Percentiles rank a stretch among this genome's conserved stretches.
phyloP scores from a whole-genome alignment of 1,140 invertebrate species.

The Cherax quadricarinatus region DNA sequence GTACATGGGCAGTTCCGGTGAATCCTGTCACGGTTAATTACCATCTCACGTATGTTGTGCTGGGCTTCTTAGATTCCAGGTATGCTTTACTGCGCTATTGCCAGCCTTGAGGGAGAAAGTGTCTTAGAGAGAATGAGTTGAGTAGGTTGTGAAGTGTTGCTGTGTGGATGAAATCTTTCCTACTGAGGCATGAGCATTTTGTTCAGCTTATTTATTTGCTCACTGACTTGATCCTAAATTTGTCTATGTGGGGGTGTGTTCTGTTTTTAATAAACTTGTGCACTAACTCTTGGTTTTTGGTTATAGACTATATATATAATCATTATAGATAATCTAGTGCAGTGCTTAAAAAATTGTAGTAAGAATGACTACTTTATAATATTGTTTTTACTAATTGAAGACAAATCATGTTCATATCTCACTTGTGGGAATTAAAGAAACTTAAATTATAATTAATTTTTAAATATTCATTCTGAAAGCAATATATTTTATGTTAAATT shows the following conservation, averaged over 20 bases:
- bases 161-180: neutral
- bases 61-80: conserved; percentile 46
- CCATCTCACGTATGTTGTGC: conserved; percentile 51
- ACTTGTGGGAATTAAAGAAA: too few species aligned
- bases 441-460: too few species aligned
- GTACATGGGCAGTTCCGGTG: conserved; percentile 36
- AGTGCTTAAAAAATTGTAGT: too few species aligned
- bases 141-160: neutral
- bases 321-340: too few species aligned
- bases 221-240: neutral
- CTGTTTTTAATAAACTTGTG: neutral
- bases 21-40: conserved; percentile 48
- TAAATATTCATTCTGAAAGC: too few species aligned
- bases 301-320: neutral
- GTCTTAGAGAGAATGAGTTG: neutral
- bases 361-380: too few species aligned
- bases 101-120: neutral
- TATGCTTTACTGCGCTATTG: conserved; percentile 51
- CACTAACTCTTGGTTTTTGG: neutral
- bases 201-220: neutral
- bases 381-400: too few species aligned
- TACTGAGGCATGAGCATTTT: neutral
- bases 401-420: too few species aligned
- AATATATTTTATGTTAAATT: too few species aligned
- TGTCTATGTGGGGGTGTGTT: neutral